Percentiles rank a stretch among this genome's conserved stretches.
These are phyloP conservation scores for Nerophis lumbriciformis DNA, from an alignment of 2,113 vertebrate species.

Conservation along the genomic window DNA sequence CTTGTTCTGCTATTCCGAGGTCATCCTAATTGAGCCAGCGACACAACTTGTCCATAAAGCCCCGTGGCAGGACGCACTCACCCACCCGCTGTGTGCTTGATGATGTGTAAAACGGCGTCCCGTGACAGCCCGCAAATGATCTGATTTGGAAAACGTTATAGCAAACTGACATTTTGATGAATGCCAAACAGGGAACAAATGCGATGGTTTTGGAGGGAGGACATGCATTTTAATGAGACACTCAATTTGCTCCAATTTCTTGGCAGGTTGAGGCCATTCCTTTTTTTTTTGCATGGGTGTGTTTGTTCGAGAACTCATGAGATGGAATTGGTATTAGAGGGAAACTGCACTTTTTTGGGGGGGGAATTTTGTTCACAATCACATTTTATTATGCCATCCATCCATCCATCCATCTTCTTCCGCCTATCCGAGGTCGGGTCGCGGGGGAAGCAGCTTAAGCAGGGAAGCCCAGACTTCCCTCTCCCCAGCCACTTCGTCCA, in stretches of 20 bases:
- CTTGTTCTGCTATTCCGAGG: constrained; percentile 18
- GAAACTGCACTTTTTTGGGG: too few relatives aligned
- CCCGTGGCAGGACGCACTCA: constrained; percentile 29
- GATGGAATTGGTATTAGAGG: too few relatives aligned
- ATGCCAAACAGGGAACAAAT: constrained; percentile 51
- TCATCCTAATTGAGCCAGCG: constrained; percentile 43
- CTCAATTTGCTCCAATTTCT: constrained; percentile 44
- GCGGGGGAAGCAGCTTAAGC: too few relatives aligned
- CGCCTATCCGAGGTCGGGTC: too few relatives aligned
- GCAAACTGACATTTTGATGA: constrained; percentile 55
- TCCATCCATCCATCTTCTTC: too few relatives aligned
- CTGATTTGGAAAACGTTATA: constrained; percentile 54
- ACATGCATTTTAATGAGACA: constrained; percentile 58
- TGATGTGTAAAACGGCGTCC: constrained; percentile 37
- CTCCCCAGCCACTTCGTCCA: too few relatives aligned
- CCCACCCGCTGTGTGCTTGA: constrained; percentile 33
- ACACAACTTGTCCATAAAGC: constrained; percentile 23
- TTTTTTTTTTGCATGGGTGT: constrained; percentile 10
- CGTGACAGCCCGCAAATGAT: constrained; percentile 48
- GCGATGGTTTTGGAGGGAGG: constrained; percentile 38
- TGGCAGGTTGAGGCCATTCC: constrained; percentile 16
- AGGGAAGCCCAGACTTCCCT: too few relatives aligned
- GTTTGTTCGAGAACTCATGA: too few relatives aligned
- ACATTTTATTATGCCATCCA: too few relatives aligned
- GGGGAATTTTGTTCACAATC: too few relatives aligned